A percentile compares a stretch with the other conserved stretches of the same genome.
Evolutionary conservation across 2,113 vertebrate genomes (phyloP).

Genomic region (Catharus bicknelli): DNA sequence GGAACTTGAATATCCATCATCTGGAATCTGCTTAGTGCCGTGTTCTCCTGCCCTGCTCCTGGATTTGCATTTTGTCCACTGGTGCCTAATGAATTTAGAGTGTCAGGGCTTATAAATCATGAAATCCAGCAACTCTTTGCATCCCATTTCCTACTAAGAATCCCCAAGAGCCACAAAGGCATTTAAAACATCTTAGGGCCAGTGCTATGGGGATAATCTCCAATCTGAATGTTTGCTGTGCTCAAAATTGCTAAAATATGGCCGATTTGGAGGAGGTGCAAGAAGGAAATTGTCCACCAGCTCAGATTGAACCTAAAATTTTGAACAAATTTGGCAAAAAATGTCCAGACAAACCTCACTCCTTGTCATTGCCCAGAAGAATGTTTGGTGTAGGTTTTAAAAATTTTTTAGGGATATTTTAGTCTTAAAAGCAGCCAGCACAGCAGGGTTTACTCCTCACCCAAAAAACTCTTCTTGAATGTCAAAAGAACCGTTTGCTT

Average conservation of each 20-base stretch:
- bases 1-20: slow-evolving; percentile 3
- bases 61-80: slow-evolving; percentile 39
- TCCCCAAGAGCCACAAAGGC: neutral
- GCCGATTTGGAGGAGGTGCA: neutral
- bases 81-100: slow-evolving; percentile 27
- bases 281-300: neutral
- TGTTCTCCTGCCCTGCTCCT: neutral
- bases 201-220: neutral
- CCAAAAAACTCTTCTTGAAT: neutral
- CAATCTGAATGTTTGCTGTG: neutral
- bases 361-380: neutral
- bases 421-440: neutral
- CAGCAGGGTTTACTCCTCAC: neutral
- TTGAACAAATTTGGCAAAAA: neutral
- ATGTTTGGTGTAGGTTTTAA: neutral
- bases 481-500: neutral
- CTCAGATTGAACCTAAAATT: neutral
- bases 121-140: neutral
- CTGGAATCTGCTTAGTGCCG: neutral
- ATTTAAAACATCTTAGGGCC: neutral
- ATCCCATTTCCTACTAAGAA: neutral
- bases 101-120: slow-evolving; percentile 31
- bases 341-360: neutral
- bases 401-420: neutral
- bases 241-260: neutral